Evolutionary conservation across 2,113 vertebrate species (phyloP), one percentile per base, ranked within the genome.

Genomic region (Chaetura pelagica): DNA sequence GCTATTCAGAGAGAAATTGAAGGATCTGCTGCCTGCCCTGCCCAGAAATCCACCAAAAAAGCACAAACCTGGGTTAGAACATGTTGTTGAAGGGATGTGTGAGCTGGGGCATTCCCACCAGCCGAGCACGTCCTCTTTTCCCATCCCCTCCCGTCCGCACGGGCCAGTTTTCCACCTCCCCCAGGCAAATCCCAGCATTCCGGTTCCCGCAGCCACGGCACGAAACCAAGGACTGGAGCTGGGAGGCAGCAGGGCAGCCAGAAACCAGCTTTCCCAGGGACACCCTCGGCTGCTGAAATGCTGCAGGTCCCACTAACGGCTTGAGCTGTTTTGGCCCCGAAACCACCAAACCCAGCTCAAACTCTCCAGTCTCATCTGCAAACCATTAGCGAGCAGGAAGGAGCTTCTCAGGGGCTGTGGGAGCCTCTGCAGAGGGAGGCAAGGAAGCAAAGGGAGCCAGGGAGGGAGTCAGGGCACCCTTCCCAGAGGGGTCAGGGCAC

Each of bases 21-120:
- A 67, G 71, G 63, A 87, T 7, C 34, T 21, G 58, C 78, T 46
- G 93, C 78, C 78, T 62, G 89, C 89, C 95, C 84, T 91, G 93
- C 95, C 95, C 94, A 94, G 79, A 91, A 94, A 91, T 75, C 89
- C 75, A 80, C 71, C 91, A 62, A 54, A 42, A 69, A 87, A 77
- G 86, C 75, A 95, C 54, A 48, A 93, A 89, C 89, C 91, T 68
- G 62, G 52, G 94, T 86, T 90, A 30, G 22, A 76, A 93, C 85
- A 87, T 29, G 79, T 75, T 75, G 66, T 7, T 27, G 79, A 61
- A 66, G 78, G 58, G 81, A 67, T 61, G 82, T 21, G 34, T 11
- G 92, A 74, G 78, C 83, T 4, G 46, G 82, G 82, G 67, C 90
- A 67, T 95, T 95, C 90, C 88, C 95, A 93, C 69, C 93, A 93